These are phyloP conservation scores for Nomada flava DNA, from an alignment of 2,888 invertebrate genomes.

Conservation along the genomic window DNA sequence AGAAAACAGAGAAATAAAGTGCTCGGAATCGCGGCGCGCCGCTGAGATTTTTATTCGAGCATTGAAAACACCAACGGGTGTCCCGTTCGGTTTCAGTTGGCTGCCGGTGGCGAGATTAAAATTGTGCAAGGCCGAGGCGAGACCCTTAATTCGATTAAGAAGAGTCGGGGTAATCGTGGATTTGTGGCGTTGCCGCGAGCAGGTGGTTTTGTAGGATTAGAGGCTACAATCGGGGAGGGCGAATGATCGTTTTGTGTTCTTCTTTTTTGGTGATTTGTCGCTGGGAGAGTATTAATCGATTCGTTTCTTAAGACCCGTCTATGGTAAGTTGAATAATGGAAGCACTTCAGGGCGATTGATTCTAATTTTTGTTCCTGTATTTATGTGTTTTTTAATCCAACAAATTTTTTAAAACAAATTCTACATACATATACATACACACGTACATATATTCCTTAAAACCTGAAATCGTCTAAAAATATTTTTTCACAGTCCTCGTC, in stretches of 20 bases:
- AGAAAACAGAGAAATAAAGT: constrained; percentile 8
- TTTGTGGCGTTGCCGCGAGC: background rate
- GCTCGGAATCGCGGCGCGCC: background rate
- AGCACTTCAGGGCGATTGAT: background rate
- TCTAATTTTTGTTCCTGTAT: background rate
- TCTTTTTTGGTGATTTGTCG: background rate
- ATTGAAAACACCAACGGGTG: constrained; percentile 51
- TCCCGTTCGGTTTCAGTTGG: constrained; percentile 48
- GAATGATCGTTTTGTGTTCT: background rate
- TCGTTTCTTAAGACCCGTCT: background rate
- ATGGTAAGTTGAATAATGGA: background rate
- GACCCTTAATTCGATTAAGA: constrained; percentile 68
- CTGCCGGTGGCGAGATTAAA: constrained; percentile 63
- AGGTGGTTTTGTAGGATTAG: background rate
- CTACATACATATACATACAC: too few relatives aligned
- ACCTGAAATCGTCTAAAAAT: too few relatives aligned
- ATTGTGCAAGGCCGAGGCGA: constrained; percentile 61
- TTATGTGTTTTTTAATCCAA: background rate
- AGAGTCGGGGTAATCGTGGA: background rate
- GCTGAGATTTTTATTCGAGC: constrained; percentile 59
- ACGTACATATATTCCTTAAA: too few relatives aligned
- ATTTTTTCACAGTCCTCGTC: too few relatives aligned
- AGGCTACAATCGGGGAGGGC: background rate
- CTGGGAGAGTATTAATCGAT: background rate
- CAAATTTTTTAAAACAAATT: too few relatives aligned